Percentiles rank a stretch among this genome's conserved stretches.
phyloP scores from a whole-genome alignment of 2,113 vertebrate species.

The Acrocephalus kingi region DNA sequence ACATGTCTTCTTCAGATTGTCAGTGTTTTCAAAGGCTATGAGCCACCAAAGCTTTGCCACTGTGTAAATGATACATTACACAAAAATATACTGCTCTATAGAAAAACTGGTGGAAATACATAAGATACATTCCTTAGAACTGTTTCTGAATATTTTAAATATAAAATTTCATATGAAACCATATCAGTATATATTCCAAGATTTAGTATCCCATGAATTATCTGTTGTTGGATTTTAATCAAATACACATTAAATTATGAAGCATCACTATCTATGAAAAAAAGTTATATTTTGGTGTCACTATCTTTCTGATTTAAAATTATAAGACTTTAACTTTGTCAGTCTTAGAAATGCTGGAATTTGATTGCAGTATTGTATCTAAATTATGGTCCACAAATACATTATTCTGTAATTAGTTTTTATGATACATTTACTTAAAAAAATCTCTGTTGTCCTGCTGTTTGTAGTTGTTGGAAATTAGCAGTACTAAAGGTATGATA shows the following conservation, averaged over 20 bases:
- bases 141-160: neutral
- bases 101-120: neutral
- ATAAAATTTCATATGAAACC: neutral
- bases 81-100: neutral
- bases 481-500: neutral
- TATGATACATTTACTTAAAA: neutral
- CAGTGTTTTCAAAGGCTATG: neutral
- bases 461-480: neutral
- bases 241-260: neutral
- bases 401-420: neutral
- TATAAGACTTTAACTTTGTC: neutral
- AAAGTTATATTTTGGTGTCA: neutral
- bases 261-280: neutral
- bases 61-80: neutral
- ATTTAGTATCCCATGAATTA: neutral
- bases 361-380: neutral
- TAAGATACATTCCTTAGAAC: neutral
- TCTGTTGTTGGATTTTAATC: neutral
- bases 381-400: neutral
- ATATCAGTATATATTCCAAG: neutral
- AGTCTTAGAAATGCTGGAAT: neutral
- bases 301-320: neutral
- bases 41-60: neutral
- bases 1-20: neutral
- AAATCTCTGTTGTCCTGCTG: neutral